Evolutionary conservation across 2,113 vertebrate genomes (phyloP), one percentile per base, ranked within the genome.

Genomic region (Chloebia gouldiae): DNA sequence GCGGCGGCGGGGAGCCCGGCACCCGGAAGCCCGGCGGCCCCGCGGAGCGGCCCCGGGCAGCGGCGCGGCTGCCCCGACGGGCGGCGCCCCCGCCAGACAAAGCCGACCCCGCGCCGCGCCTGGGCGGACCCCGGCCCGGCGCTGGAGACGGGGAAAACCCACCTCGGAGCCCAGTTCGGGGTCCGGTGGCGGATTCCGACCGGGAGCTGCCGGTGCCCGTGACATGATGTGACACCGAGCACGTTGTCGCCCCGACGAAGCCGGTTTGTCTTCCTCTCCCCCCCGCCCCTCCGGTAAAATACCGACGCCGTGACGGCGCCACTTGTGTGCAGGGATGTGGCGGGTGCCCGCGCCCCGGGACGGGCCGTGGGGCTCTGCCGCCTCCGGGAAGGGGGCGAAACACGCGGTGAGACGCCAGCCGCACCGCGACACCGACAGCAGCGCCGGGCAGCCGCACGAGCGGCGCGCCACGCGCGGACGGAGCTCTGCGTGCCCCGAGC

Each of bases 61-160:
- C 45, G 21, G 20, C 20, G 45, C 45, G 45, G 45, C 21, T 13
- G 20, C 20, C 45, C 65, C 42, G 63, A 66, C 66, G 53, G 53
- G 70, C 51, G 54, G 51, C 50, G 30, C 69, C 40, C 40, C 12
- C 81, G 49, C 33, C 81, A 85, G 70, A 85, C 82, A 85, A 85
- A 85, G 82, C 82, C 82, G 51, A 61, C 37, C 82, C 61, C 71
- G 44, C 60, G 53, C 53, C 53, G 71, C 45, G 72, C 72, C 83
- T 60, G 83, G 72, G 72, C 72, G 84, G 72, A 86, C 73, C 39
- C 63, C n/a, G 53, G 56, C 86, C 68, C 66, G 73, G 40, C n/a
- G 88, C 93, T 95, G 88, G 94, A 75, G 96, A 96, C 88, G 80
- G 91, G 63, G 82, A 88, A 91, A 81, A 82, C 8, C 63, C 7